Evolutionary conservation across 1,140 invertebrate genomes (phyloP).

Genomic region (Stenopsyche tienmushanensis): DNA sequence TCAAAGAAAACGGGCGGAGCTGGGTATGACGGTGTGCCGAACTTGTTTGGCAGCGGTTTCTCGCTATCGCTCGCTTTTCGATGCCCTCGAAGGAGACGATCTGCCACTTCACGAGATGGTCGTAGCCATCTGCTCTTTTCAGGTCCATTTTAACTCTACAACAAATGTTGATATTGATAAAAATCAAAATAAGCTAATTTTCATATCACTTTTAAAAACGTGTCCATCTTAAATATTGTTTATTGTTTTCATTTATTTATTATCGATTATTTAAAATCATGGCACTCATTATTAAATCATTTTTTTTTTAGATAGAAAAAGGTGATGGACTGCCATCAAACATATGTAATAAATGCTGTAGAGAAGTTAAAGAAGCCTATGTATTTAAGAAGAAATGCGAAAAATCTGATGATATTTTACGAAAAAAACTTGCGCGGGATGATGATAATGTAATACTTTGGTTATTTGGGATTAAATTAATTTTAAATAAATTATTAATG

Average conservation of each 20-base stretch:
- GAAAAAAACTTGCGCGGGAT: not conserved
- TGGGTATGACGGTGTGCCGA: no score
- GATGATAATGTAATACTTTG: not conserved
- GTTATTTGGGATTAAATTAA: not conserved
- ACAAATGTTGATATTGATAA: no score
- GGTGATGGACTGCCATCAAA: not conserved
- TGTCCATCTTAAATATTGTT: not conserved
- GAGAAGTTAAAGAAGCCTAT: not conserved
- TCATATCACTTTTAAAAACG: not conserved
- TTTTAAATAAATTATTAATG: not conserved
- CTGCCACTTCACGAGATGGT: not conserved
- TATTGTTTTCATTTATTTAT: not conserved
- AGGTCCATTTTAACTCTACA: no score
- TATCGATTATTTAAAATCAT: not conserved
- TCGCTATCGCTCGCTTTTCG: not conserved
- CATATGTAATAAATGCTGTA: not conserved
- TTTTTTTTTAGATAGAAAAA: not conserved
- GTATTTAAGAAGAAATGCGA: constrained; percentile 1
- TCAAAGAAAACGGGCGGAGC: no score
- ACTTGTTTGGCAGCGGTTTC: no score
- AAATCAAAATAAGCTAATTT: no score
- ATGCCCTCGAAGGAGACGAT: not conserved
- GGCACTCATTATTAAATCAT: not conserved
- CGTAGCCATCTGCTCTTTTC: no score
- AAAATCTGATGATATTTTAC: not conserved